Percentiles rank a stretch among this genome's conserved stretches.
phyloP scores from a whole-genome alignment of 2,888 invertebrate genomes.

The Lasioglossum malachurum region DNA sequence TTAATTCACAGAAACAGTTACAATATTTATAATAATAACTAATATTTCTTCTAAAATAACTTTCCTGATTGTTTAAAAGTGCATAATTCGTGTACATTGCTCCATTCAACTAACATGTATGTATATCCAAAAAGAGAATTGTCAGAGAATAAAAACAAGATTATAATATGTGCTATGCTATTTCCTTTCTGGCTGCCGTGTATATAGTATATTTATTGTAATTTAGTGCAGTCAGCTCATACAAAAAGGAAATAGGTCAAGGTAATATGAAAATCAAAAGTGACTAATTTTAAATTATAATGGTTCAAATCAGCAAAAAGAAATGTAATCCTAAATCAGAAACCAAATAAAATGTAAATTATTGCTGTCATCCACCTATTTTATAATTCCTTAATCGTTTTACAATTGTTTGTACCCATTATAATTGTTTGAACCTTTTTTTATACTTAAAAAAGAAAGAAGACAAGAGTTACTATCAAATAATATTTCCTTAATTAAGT shows the following conservation, averaged over 20 bases:
- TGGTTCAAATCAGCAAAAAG: background rate
- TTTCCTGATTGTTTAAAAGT: slow-evolving; percentile 34
- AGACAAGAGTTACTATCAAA: background rate
- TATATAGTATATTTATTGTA: slow-evolving; percentile 22
- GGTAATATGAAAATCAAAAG: slow-evolving; percentile 14
- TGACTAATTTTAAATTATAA: background rate
- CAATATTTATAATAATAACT: slow-evolving; percentile 2
- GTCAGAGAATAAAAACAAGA: slow-evolving; percentile 34
- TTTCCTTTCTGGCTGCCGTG: slow-evolving; percentile 71
- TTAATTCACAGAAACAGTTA: slow-evolving; percentile 15
- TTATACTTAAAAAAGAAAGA: slow-evolving; percentile 2
- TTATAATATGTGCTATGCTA: slow-evolving; percentile 43
- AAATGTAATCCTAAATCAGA: background rate
- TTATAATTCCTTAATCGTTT: background rate
- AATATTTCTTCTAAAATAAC: slow-evolving; percentile 44
- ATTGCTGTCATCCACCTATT: slow-evolving; percentile 5
- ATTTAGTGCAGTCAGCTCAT: slow-evolving; percentile 82
- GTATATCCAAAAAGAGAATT: slow-evolving; percentile 52
- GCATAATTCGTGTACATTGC: slow-evolving; percentile 2
- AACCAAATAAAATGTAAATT: background rate
- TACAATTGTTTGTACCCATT: background rate
- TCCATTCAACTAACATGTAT: slow-evolving; percentile 22
- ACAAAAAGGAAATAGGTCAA: slow-evolving; percentile 73
- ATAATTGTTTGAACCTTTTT: background rate
- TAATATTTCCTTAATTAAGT: slow-evolving; percentile 11